Percentiles rank a stretch among this genome's conserved stretches.
phyloP scores from a whole-genome alignment of 1,140 invertebrate genomes.

The Microplitis demolitor region DNA sequence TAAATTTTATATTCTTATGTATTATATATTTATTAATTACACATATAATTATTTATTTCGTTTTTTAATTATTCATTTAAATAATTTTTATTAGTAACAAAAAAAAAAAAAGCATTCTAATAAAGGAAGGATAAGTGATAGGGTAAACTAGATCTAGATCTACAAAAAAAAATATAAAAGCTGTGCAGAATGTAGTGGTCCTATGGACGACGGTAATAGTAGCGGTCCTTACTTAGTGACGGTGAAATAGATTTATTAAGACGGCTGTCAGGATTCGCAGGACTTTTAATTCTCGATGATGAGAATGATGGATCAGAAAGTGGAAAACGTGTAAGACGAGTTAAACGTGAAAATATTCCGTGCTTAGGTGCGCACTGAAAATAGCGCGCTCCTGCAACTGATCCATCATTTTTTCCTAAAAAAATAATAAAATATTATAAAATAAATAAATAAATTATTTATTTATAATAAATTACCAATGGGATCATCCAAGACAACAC shows the following conservation, averaged over 20 bases:
- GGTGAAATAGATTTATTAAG: conserved; percentile 52
- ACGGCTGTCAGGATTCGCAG: conserved; percentile 49
- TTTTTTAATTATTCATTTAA: background rate
- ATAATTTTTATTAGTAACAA: background rate
- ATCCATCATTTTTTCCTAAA: conserved; percentile 95
- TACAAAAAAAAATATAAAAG: background rate
- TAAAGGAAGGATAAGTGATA: background rate
- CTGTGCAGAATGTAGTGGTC: conserved; percentile 1
- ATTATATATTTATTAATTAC: no score
- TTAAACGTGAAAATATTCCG: conserved; percentile 91
- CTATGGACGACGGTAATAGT: conserved; percentile 36
- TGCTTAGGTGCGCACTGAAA: conserved; percentile 93
- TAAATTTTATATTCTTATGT: background rate
- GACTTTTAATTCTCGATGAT: conserved; percentile 54
- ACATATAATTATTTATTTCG: background rate
- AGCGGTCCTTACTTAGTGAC: conserved; percentile 56
- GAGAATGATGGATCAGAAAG: conserved; percentile 52
- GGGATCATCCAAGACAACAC: conserved; percentile 91
- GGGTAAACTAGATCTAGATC: background rate
- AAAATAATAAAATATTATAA: background rate
- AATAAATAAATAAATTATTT: background rate
- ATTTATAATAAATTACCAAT: conserved; percentile 69
- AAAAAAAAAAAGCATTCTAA: background rate
- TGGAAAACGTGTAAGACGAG: conserved; percentile 80
- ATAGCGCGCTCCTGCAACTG: conserved; percentile 88